A percentile compares a stretch with the other conserved stretches of the same genome.
These are phyloP conservation scores for Apogon hyalosoma DNA, from an alignment of 2,797 vertebrate species.

Conservation along the genomic window DNA sequence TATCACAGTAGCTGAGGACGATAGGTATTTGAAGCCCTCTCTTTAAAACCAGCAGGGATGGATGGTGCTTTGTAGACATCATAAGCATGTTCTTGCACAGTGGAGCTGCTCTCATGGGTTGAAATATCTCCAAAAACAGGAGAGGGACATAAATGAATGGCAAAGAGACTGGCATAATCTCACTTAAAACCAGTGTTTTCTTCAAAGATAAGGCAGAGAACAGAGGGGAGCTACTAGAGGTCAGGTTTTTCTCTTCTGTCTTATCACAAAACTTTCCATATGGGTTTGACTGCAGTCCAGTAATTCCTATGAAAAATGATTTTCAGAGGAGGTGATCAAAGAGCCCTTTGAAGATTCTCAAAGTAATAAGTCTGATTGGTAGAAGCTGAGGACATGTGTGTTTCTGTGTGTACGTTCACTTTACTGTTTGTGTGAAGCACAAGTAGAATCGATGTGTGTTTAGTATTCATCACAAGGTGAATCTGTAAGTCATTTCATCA, in stretches of 20 bases:
- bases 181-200: conserved; percentile 17
- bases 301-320: conserved; percentile 45
- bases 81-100: background rate
- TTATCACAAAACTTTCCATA: conserved; percentile 41
- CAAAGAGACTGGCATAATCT: conserved; percentile 18
- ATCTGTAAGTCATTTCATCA: conserved; percentile 62
- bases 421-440: conserved; percentile 1
- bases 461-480: conserved; percentile 66
- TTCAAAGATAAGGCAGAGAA: conserved; percentile 23
- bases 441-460: conserved; percentile 52
- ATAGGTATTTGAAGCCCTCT: background rate
- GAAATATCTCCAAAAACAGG: background rate
- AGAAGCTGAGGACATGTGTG: conserved; percentile 22
- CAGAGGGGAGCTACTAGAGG: conserved; percentile 8
- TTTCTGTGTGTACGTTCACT: conserved; percentile 10
- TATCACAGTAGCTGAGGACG: background rate
- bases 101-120: background rate
- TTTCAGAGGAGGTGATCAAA: conserved; percentile 72
- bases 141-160: background rate
- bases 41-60: conserved; percentile 10
- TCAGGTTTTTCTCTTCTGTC: conserved; percentile 17
- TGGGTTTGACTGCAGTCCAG: conserved; percentile 28
- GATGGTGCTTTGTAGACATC: background rate
- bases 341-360: conserved; percentile 64
- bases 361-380: conserved; percentile 58